phyloP scores from a whole-genome alignment of 2,888 invertebrate species.

The Apodemia mormo region DNA sequence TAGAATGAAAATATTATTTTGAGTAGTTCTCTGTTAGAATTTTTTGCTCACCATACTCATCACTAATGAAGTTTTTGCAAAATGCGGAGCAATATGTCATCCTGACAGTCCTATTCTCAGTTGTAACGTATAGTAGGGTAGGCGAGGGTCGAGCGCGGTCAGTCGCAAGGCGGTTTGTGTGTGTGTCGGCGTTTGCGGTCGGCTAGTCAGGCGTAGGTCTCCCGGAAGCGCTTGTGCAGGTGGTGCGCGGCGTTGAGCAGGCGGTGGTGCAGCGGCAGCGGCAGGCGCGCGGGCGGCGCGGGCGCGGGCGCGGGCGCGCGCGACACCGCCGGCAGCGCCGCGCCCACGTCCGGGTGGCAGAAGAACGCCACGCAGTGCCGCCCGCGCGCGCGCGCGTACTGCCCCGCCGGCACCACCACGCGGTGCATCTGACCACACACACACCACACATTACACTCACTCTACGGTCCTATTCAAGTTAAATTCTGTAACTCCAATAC shows the following conservation, averaged over 20 bases:
- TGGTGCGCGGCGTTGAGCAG: conserved; percentile 87
- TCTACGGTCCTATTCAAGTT: no score
- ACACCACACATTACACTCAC: background rate
- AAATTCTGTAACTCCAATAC: conserved; percentile 36
- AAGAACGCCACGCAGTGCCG: conserved; percentile 90
- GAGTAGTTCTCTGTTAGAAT: no score
- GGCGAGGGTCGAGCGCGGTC: no score
- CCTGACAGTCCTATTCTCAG: no score
- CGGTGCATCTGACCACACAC: conserved; percentile 83
- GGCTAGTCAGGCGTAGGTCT: conserved; percentile 84
- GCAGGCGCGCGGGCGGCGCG: conserved; percentile 66
- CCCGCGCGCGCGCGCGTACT: conserved; percentile 82
- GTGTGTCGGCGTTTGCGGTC: background rate
- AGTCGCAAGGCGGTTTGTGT: background rate
- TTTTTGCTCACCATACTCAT: no score
- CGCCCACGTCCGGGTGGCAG: conserved; percentile 86
- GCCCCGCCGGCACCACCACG: conserved; percentile 86
- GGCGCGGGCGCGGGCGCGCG: conserved; percentile 65
- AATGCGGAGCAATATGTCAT: no score
- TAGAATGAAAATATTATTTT: no score
- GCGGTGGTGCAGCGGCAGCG: conserved; percentile 75
- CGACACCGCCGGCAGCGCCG: conserved; percentile 68
- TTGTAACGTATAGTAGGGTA: no score
- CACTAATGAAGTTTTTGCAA: no score
- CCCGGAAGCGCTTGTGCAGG: conserved; percentile 86